Evolutionary conservation across 1,140 invertebrate genomes (phyloP), one percentile per base, ranked within the genome.

Genomic region (Mycetomoellerius zeteki): DNA sequence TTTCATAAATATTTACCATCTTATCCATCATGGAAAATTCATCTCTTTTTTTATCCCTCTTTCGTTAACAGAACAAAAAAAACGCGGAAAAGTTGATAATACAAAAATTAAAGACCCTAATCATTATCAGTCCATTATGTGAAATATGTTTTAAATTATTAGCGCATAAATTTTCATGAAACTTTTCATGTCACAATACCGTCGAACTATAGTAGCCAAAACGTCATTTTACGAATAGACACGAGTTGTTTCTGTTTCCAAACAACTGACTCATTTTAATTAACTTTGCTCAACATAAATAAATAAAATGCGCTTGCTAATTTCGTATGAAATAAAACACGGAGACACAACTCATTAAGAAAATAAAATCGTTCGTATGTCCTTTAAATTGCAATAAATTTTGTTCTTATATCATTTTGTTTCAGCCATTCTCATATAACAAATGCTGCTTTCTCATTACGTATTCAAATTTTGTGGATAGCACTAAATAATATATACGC

Each of bases 61-160:
- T 69, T 81, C 8, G 8, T 69, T 21, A 54, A 54, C 8, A 71
- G 19, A 43, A 27, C 16, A 24, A 43, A 24, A 24, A 7, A 67
- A 52, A 81, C 30, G 5, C 30, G 5, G 14, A 69, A 65, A 14
- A 69, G 10, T 78, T 12, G 30, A 65, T 64, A 54, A 73, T 16
- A 19, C 10, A 71, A 80, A 24, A 81, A 71, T 80, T 21, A 67
- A 62, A 80, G 16, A 91, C 69, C 76, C 92, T 94, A 93, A 87
- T 94, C 8, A 75, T 50, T 80, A 58, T 88, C 93, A 95, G 93
- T 94, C 92, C 89, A 93, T 92, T 91, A 88, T 92, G 88, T 86
- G 80, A 89, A 78, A 89, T 62, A 65, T 16, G 37, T 73, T 86
- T 50, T 50, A 86, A 73, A 85, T 65, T 10, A 78, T 78, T 71